Conservation (phyloP, 2,888 invertebrate species). For the Phalera bucephala region DNA sequence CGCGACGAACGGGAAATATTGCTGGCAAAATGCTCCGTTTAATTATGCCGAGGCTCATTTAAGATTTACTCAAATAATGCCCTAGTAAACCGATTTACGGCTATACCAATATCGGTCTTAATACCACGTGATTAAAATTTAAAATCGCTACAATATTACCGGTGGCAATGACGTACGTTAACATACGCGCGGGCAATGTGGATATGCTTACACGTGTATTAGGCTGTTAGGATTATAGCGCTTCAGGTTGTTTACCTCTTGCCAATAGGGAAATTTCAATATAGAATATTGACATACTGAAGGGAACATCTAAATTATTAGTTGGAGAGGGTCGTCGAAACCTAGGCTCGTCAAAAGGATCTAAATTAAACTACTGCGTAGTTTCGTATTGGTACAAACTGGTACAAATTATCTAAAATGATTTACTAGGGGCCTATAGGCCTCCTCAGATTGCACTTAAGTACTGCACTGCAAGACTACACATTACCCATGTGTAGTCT, state of each 20-base stretch:
- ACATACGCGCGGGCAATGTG: not conserved
- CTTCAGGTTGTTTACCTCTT: not conserved
- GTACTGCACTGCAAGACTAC: too few species aligned
- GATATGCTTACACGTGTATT: not conserved
- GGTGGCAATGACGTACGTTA: not conserved
- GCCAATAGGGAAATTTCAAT: not conserved
- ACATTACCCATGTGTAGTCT: too few species aligned
- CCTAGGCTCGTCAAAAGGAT: too few species aligned
- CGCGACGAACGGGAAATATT: slow-evolving; percentile 38
- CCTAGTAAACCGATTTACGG: not conserved
- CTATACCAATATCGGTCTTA: not conserved
- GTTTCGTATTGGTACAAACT: too few species aligned
- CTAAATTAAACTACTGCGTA: too few species aligned
- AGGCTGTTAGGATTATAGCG: not conserved
- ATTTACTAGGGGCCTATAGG: too few species aligned
- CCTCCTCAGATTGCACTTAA: too few species aligned
- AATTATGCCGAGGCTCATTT: slow-evolving; percentile 21
- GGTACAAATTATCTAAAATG: too few species aligned
- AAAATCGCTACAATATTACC: not conserved
- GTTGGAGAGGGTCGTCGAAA: too few species aligned
- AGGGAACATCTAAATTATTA: too few species aligned
- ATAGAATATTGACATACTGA: not conserved
- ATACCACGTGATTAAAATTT: not conserved
- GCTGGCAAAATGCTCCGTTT: slow-evolving; percentile 24
- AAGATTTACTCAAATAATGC: slow-evolving; percentile 18